A percentile compares a stretch with the other conserved stretches of the same genome.
These are phyloP conservation scores for Nesoenas mayeri DNA, from an alignment of 2,113 vertebrate genomes.

Conservation along the genomic window DNA sequence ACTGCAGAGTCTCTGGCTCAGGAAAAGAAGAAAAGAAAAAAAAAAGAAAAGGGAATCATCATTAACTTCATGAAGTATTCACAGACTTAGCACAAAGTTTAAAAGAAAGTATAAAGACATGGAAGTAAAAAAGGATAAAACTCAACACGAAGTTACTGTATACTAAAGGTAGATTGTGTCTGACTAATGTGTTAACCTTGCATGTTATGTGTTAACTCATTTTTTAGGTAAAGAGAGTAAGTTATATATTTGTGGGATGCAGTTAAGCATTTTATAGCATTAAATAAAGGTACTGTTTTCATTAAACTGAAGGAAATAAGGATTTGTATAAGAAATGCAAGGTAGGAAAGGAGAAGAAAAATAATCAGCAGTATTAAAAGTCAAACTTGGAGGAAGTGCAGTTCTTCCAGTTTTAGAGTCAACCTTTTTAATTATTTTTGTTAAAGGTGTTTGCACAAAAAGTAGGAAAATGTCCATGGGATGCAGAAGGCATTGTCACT, in stretches of 20 bases:
- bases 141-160: neutral
- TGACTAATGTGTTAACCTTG: neutral
- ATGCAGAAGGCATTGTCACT: neutral
- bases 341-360: constrained; percentile 17
- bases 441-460: neutral
- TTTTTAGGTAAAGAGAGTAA: neutral
- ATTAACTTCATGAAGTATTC: neutral
- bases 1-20: neutral
- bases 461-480: neutral
- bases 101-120: neutral
- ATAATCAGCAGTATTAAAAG: neutral
- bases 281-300: constrained; percentile 20
- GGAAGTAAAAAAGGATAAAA: neutral
- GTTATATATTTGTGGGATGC: neutral
- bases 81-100: neutral
- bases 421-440: neutral
- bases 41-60: neutral
- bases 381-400: neutral
- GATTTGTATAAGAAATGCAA: neutral
- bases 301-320: constrained; percentile 9
- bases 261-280: constrained; percentile 3
- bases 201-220: neutral
- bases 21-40: neutral
- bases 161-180: neutral
- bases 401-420: neutral